Evolutionary conservation across 2,888 invertebrate species (phyloP).

Genomic region (Phlogophora meticulosa): DNA sequence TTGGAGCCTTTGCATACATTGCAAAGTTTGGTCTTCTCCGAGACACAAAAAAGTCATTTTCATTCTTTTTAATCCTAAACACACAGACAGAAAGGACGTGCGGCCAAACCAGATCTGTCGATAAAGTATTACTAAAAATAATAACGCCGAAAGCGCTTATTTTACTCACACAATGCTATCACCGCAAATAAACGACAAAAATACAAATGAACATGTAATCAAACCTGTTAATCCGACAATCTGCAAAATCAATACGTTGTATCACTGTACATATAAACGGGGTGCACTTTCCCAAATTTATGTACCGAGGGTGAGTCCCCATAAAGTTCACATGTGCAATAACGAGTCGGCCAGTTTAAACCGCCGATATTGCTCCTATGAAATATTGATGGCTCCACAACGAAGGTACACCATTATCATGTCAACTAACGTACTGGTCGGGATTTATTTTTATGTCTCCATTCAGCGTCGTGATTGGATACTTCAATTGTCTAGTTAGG

Average conservation of each 20-base stretch:
- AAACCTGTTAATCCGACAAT: slow-evolving; percentile 76
- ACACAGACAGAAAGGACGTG: no score
- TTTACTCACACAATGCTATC: background rate
- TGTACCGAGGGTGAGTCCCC: slow-evolving; percentile 86
- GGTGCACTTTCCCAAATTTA: slow-evolving; percentile 87
- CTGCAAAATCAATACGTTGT: slow-evolving; percentile 87
- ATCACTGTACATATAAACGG: slow-evolving; percentile 64
- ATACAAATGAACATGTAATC: slow-evolving; percentile 53
- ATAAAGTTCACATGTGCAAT: slow-evolving; percentile 89
- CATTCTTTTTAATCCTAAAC: no score
- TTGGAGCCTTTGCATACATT: no score
- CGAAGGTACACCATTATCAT: slow-evolving; percentile 74
- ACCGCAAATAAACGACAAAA: slow-evolving; percentile 34
- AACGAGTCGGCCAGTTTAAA: slow-evolving; percentile 87
- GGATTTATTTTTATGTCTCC: slow-evolving; percentile 62
- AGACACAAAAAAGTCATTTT: no score
- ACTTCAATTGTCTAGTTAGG: slow-evolving; percentile 4
- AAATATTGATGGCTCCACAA: slow-evolving; percentile 85
- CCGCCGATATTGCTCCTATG: slow-evolving; percentile 84
- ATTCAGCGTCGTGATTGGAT: slow-evolving; percentile 35
- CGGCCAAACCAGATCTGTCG: background rate
- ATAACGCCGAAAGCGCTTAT: background rate
- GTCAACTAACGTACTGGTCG: slow-evolving; percentile 58
- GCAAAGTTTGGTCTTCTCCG: no score
- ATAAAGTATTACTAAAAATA: background rate